phyloP scores from a whole-genome alignment of 2,113 vertebrate genomes.

The Vombatus ursinus region DNA sequence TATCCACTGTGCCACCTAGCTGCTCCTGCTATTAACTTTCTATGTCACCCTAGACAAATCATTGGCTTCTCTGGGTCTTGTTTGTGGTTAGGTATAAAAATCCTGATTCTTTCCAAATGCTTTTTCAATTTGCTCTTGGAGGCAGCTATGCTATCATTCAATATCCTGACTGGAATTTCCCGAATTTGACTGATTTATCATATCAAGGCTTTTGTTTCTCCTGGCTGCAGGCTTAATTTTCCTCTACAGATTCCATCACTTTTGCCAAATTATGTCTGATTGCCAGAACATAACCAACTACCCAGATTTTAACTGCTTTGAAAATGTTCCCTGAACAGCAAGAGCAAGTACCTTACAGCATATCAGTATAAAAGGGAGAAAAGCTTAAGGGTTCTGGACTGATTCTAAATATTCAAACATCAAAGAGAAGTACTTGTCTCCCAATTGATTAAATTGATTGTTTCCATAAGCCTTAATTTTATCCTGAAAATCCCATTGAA shows the following conservation, averaged over 20 bases:
- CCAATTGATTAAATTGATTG: background rate
- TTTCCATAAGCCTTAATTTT: background rate
- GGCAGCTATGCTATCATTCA: background rate
- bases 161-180: background rate
- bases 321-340: background rate
- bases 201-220: background rate
- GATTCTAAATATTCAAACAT: background rate
- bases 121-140: background rate
- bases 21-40: background rate
- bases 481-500: background rate
- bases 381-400: background rate
- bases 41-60: background rate
- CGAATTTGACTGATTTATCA: background rate
- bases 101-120: background rate
- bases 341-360: background rate
- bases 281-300: background rate
- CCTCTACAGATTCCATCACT: background rate
- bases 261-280: background rate
- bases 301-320: background rate
- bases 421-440: background rate
- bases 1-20: background rate
- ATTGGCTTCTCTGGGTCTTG: background rate
- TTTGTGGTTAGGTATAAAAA: background rate
- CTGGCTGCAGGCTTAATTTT: background rate
- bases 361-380: background rate